Base-by-base conservation (phyloP, 1,140 invertebrate genomes). In the Drosophila trapezifrons region DNA sequence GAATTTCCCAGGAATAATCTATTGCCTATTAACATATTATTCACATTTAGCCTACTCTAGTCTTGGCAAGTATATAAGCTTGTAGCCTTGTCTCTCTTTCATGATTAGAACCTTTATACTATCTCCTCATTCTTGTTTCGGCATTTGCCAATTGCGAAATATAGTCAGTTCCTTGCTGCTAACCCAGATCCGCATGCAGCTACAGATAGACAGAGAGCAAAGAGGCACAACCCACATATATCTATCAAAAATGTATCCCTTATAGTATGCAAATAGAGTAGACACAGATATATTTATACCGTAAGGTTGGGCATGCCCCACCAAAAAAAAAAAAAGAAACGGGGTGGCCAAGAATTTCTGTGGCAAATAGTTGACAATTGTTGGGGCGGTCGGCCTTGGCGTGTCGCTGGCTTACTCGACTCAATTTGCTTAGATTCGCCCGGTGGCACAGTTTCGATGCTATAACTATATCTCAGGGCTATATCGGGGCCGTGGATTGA, bases 301-400 rank as follows among this genome's bases (percentile, higher is more conserved):
- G 47, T 46, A 42, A 29, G 42, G 20, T 63, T 22, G 38, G 18
- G 56, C 17, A 49, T 64, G 71, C 46, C 37, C 40, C 32, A 51
- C 29, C 8, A 51, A 29, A 8, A 10, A 1, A 20, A 20, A 32
- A 35, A 13, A 5, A 20, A 15, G 20, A 47, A 38, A 17, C n/a
- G 18, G 35, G 67, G 64, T 51, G 64, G 60, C 57, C 42, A 81
- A 59, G 75, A 71, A 81, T 85, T 77, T 75, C 57, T 67, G 49
- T 57, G 76, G 64, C 74, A 78, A 78, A 66, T 64, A 78, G 81
- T 82, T 87, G 82, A 87, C 82, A 85, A 85, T 82, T 78, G 69
- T 81, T 81, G 56, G 66, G 51, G 67, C 52, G 49, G 71, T 10
- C 72, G 74, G 79, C 82, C 82, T 85, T 85, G 80, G 71, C 81